phyloP scores from a whole-genome alignment of 2,797 vertebrate genomes.

The Diceros bicornis region DNA sequence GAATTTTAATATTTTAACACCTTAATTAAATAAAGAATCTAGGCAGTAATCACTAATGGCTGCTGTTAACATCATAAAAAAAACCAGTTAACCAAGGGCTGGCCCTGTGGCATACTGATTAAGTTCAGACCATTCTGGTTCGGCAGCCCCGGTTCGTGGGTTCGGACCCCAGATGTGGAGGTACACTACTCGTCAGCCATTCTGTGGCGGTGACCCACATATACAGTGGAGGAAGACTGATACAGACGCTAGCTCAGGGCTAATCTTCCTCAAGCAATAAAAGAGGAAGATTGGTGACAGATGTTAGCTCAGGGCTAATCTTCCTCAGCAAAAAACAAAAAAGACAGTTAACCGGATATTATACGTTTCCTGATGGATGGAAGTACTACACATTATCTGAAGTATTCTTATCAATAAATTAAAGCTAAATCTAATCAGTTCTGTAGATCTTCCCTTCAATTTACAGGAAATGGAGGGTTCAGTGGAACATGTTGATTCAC shows the following conservation, averaged over 20 bases:
- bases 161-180: too few species aligned
- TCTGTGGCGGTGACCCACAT: too few species aligned
- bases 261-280: too few species aligned
- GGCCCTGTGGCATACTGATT: too few species aligned
- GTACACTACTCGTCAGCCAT: too few species aligned
- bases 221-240: too few species aligned
- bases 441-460: background rate
- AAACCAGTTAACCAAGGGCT: background rate
- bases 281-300: too few species aligned
- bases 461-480: background rate
- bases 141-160: too few species aligned
- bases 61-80: background rate
- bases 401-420: background rate
- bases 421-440: background rate
- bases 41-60: background rate
- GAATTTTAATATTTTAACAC: background rate
- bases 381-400: background rate
- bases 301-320: too few species aligned
- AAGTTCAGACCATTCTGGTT: too few species aligned
- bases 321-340: too few species aligned
- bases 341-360: background rate
- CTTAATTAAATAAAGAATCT: background rate
- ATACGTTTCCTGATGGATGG: background rate
- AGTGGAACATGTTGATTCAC: background rate
- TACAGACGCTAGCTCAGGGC: too few species aligned